Evolutionary conservation across 2,113 vertebrate species (phyloP).

Genomic region (Anoura caudifer): DNA sequence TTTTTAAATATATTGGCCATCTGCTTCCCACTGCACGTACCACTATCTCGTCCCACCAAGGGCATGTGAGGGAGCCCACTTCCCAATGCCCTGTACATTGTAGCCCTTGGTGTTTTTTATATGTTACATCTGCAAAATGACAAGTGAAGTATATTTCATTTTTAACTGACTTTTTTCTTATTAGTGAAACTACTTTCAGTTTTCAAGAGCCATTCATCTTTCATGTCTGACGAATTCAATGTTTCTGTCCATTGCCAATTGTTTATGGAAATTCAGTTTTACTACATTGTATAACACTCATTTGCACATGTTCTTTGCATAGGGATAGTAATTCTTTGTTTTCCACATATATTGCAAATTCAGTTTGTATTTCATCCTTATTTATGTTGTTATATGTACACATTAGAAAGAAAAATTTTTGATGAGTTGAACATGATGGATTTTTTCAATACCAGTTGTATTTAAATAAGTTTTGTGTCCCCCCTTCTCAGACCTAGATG

Average conservation of each 20-base stretch:
- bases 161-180: background rate
- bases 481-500: background rate
- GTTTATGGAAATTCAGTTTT: background rate
- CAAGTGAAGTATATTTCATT: background rate
- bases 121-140: background rate
- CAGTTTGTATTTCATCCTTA: background rate
- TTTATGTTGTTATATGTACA: background rate
- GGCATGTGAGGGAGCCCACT: background rate
- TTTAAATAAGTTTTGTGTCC: background rate
- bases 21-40: background rate
- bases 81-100: background rate
- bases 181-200: background rate
- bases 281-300: background rate
- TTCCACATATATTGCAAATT: background rate
- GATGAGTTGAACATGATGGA: background rate
- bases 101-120: background rate
- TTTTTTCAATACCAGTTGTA: background rate
- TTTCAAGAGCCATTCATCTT: background rate
- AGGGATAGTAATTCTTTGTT: background rate
- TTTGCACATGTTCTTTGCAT: background rate
- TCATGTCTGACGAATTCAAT: background rate
- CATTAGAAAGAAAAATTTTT: background rate
- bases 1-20: background rate
- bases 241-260: background rate
- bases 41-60: background rate